A percentile compares a stretch with the other conserved stretches of the same genome.
phyloP scores from a whole-genome alignment of 2,113 vertebrate genomes.

The Thamnophis sirtalis region DNA sequence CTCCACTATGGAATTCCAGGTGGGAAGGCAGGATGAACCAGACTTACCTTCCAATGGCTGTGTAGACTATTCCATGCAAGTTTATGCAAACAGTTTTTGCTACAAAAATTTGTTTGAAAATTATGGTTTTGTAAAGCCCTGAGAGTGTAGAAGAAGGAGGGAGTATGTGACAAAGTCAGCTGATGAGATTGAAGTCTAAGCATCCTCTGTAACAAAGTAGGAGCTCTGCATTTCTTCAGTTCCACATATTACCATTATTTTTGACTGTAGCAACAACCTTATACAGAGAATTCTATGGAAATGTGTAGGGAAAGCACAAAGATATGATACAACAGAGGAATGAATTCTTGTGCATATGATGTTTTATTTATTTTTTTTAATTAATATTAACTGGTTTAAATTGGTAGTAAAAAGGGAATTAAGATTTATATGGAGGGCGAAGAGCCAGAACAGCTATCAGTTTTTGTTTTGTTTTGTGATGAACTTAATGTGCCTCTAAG shows the following conservation, averaged over 20 bases:
- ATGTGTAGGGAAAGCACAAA: neutral
- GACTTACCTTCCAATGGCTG: neutral
- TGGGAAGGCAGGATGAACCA: neutral
- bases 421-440: neutral
- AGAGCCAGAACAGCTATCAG: slow-evolving; percentile 34
- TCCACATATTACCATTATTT: neutral
- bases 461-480: slow-evolving; percentile 60
- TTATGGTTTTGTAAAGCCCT: neutral
- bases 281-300: neutral
- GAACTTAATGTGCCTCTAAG: slow-evolving; percentile 66
- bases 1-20: neutral
- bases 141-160: neutral
- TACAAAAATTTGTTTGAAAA: neutral
- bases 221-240: neutral
- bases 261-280: neutral
- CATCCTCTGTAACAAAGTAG: neutral
- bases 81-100: neutral
- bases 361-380: slow-evolving; percentile 12
- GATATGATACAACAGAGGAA: neutral
- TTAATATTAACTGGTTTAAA: slow-evolving; percentile 36
- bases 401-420: neutral
- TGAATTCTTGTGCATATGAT: neutral
- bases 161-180: neutral
- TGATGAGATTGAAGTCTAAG: neutral
- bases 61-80: neutral